Percentiles rank a stretch among this genome's conserved stretches.
Conservation (phyloP, 1,140 invertebrate species). For the Camponotus pennsylvanicus region DNA sequence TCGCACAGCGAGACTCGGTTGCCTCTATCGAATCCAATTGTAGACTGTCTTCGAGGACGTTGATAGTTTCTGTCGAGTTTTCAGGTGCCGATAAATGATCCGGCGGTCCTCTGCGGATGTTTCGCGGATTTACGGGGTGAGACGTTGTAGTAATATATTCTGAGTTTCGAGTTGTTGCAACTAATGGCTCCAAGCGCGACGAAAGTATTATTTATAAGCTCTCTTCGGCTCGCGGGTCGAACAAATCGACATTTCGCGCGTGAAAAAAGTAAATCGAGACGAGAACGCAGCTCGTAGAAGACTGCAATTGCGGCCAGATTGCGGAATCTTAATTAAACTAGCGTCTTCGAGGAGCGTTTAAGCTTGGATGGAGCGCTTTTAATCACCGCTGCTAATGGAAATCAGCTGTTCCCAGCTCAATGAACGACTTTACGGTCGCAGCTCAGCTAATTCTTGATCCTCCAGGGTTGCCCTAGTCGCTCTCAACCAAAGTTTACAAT, state of each 20-base stretch:
- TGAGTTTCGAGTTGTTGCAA: constrained; percentile 17
- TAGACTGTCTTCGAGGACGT: background rate
- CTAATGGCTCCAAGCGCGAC: constrained; percentile 7
- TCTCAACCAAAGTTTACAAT: constrained; percentile 32
- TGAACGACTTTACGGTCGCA: constrained; percentile 23
- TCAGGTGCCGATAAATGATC: background rate
- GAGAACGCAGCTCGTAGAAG: background rate
- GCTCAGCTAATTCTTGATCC: constrained; percentile 26
- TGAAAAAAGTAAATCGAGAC: background rate
- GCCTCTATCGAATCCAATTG: background rate
- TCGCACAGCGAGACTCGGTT: background rate
- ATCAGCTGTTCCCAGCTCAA: constrained; percentile 39
- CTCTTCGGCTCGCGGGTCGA: background rate
- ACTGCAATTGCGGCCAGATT: constrained; percentile 17
- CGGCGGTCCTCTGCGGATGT: background rate
- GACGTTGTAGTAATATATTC: background rate
- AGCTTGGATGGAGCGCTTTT: constrained; percentile 25
- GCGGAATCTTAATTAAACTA: constrained; percentile 31
- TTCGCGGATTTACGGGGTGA: background rate
- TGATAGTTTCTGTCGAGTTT: background rate
- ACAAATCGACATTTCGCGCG: background rate
- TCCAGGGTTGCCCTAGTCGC: background rate
- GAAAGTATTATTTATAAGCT: constrained; percentile 51
- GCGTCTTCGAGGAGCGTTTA: constrained; percentile 5
- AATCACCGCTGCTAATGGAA: constrained; percentile 30